Evolutionary conservation across 2,113 vertebrate genomes (phyloP).

Genomic region (Oncorhynchus kisutch): DNA sequence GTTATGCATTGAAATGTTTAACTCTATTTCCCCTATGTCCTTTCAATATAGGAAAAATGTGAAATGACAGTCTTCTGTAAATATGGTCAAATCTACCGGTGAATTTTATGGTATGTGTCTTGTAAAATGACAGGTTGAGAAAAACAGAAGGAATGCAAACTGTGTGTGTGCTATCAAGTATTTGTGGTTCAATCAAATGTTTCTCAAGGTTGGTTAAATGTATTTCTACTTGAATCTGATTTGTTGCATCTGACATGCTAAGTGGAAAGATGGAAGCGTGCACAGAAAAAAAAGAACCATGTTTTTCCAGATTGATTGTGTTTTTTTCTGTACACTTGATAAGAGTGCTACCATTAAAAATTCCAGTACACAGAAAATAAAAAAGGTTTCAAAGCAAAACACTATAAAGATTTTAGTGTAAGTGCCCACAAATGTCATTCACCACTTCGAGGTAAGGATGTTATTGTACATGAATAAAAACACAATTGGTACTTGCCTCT

Average conservation of each 20-base stretch:
- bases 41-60: background rate
- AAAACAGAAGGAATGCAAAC: background rate
- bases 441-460: background rate
- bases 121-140: background rate
- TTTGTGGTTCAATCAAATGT: background rate
- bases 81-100: background rate
- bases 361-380: background rate
- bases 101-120: background rate
- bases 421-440: background rate
- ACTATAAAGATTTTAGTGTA: too few species aligned
- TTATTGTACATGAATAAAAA: background rate
- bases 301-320: too few species aligned
- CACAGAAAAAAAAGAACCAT: too few species aligned
- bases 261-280: too few species aligned
- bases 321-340: too few species aligned
- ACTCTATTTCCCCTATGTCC: too few species aligned
- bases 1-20: too few species aligned
- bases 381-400: background rate
- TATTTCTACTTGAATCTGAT: background rate
- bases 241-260: too few species aligned
- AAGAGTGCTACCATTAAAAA: too few species aligned
- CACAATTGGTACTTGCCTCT: background rate
- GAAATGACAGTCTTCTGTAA: background rate
- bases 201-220: background rate
- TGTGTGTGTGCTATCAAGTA: background rate